Conservation (phyloP, 1,140 invertebrate species). For the Oreohelix idahoensis region DNA sequence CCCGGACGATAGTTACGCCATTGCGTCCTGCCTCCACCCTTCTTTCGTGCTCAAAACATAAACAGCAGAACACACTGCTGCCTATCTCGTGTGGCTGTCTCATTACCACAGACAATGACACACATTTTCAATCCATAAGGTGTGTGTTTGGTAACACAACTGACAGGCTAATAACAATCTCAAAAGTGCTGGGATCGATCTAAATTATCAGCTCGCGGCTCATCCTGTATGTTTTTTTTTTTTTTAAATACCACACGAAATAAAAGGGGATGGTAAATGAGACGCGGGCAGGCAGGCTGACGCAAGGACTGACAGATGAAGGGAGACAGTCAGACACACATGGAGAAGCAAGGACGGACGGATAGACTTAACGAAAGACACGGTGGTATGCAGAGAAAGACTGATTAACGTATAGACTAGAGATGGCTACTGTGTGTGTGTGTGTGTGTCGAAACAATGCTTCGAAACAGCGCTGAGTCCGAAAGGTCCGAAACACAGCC, state of each 20-base stretch:
- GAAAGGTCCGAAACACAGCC: too few species aligned
- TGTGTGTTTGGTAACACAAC: neutral
- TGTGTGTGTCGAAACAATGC: too few species aligned
- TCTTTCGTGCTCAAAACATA: too few species aligned
- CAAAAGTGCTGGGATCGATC: neutral
- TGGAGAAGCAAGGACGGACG: neutral
- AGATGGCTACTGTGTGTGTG: too few species aligned
- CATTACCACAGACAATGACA: neutral
- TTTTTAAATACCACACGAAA: neutral
- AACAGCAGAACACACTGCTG: too few species aligned
- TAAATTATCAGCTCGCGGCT: neutral
- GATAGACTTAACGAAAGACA: neutral
- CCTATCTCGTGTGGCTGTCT: neutral
- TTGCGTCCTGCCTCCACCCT: too few species aligned
- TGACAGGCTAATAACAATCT: constrained; percentile 4
- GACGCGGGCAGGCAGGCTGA: neutral
- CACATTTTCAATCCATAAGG: neutral
- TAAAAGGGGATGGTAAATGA: neutral
- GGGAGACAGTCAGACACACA: neutral
- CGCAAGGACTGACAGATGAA: neutral
- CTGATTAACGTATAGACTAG: too few species aligned
- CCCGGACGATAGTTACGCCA: too few species aligned
- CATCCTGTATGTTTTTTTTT: neutral
- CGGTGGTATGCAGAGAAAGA: too few species aligned
- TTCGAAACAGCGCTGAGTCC: too few species aligned